Percentiles rank a stretch among this genome's conserved stretches.
Evolutionary conservation across 2,888 invertebrate species (phyloP).

Genomic region (Biston stratarius): DNA sequence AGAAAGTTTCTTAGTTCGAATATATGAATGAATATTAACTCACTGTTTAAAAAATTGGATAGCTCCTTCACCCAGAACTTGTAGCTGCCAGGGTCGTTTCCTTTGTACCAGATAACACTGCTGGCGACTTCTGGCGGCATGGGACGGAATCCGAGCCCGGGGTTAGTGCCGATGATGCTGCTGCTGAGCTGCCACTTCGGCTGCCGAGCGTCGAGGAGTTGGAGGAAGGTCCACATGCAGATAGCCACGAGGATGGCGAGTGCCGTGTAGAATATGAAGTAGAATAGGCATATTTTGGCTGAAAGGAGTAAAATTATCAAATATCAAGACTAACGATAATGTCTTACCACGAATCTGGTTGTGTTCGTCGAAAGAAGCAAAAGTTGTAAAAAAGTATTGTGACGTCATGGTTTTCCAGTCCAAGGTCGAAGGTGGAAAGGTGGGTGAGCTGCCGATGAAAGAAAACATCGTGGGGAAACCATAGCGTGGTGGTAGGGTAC

Average conservation of each 20-base stretch:
- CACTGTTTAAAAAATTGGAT: conserved; percentile 92
- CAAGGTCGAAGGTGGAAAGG: no score
- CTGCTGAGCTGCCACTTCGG: conserved; percentile 95
- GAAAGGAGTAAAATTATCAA: conserved; percentile 60
- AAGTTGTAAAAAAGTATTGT: no score
- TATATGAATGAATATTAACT: conserved; percentile 52
- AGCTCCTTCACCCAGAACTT: conserved; percentile 92
- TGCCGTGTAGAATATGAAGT: conserved; percentile 96
- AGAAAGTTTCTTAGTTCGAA: no score
- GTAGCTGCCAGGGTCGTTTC: conserved; percentile 91
- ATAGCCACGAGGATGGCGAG: conserved; percentile 97
- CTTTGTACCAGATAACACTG: conserved; percentile 97
- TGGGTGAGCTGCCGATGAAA: no score
- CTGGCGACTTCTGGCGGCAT: conserved; percentile 95
- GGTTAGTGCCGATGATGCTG: conserved; percentile 97
- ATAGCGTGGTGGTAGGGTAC: no score
- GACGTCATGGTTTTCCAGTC: no score
- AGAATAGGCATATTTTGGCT: conserved; percentile 98
- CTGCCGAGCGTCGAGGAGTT: conserved; percentile 94
- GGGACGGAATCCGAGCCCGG: conserved; percentile 98
- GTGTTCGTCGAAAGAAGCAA: no score
- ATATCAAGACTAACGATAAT: background rate
- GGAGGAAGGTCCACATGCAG: conserved; percentile 97
- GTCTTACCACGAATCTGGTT: no score
- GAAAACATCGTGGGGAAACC: no score